Percentiles rank a stretch among this genome's conserved stretches.
These are phyloP conservation scores for Malurus elegans DNA, from an alignment of 2,113 vertebrate species.

Conservation along the genomic window DNA sequence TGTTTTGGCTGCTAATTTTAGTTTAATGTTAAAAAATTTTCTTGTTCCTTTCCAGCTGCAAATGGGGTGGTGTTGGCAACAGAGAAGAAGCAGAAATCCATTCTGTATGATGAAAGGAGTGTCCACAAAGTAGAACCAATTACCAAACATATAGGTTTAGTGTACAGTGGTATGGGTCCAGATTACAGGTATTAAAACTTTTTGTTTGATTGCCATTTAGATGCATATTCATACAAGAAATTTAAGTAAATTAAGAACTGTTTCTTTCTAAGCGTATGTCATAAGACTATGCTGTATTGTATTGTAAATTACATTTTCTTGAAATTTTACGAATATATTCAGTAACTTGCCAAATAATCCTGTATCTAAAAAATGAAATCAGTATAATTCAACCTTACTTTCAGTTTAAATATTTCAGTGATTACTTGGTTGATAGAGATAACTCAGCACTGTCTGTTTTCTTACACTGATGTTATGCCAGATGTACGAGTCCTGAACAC, in stretches of 20 bases:
- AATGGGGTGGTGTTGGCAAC: slow-evolving; percentile 98
- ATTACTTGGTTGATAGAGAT: background rate
- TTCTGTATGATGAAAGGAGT: slow-evolving; percentile 96
- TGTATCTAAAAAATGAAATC: background rate
- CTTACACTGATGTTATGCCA: background rate
- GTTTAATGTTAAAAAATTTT: background rate
- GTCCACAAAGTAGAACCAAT: slow-evolving; percentile 98
- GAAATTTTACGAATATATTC: background rate
- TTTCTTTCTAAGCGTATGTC: background rate
- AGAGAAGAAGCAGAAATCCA: slow-evolving; percentile 98
- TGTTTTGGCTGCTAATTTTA: background rate
- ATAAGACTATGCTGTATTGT: background rate
- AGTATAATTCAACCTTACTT: background rate
- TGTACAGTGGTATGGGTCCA: slow-evolving; percentile 98
- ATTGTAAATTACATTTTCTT: background rate
- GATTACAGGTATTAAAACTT: slow-evolving; percentile 87
- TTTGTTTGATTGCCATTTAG: background rate
- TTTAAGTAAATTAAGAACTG: background rate
- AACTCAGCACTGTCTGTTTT: background rate
- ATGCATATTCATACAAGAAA: background rate
- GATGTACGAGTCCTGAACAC: background rate
- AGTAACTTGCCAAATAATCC: background rate
- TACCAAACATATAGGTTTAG: slow-evolving; percentile 98
- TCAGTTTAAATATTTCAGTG: background rate
- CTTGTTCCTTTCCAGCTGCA: slow-evolving; percentile 78